Base-by-base conservation (phyloP, 2,797 vertebrate species). In the Karalla daura region DNA sequence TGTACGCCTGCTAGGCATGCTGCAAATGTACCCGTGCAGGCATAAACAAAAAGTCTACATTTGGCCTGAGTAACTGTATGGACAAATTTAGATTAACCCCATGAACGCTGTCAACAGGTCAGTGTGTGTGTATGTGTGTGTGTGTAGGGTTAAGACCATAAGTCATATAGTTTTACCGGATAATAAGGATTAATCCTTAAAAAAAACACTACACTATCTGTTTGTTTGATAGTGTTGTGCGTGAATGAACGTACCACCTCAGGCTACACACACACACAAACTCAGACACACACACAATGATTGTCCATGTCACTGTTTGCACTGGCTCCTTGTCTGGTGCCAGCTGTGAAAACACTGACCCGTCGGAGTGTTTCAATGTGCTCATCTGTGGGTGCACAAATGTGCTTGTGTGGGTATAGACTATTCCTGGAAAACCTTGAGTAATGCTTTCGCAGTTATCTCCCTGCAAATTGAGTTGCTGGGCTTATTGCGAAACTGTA, bases 311-410 rank as follows among this genome's bases (percentile, higher is more conserved):
- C 81, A 76, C 65, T 85, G 86, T 89, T 89, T 90, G 83, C 70
- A 41, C 79, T 76, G 72, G 82, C 79, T 88, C 88, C 86, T 89
- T 85, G 75, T 89, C 84, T 63, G 55, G 64, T 83, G 72, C 84
- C 92, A 93, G 91, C 90, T 92, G 91, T 88, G 74, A 83, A 88
- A 92, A 91, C 90, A 89, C 63, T 54, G 73, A 73, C 53, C 74
- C 78, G 82, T 70, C 80, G 76, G 65, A 65, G 74, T 28, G 62
- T 74, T 69, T 83, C 45, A 78, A 20, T 75, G 74, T 49, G 66
- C 43, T 79, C 70, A 15, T 71, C 55, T 76, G 63, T 77, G 78
- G 69, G 36, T 63, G 65, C 56, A 52, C 68, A 43, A 61, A 59
- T 64, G 58, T 63, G 41, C 70, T 70, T 61, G 84, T 72, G 76